Conservation (phyloP, 2,113 vertebrate species). For the Mormyrus lacerda region DNA sequence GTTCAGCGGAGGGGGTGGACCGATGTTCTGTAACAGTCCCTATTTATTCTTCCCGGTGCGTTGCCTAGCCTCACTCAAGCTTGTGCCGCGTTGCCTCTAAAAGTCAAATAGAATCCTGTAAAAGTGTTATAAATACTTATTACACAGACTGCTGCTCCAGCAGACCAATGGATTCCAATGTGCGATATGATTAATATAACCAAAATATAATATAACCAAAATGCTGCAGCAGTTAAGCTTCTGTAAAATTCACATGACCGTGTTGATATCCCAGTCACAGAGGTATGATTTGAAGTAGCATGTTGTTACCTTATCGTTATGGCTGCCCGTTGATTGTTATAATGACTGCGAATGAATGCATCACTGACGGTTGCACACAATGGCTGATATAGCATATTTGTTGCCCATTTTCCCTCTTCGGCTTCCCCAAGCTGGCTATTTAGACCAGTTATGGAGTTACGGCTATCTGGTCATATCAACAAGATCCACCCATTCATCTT, state of each 20-base stretch:
- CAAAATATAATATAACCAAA: background rate
- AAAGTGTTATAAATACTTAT: constrained; percentile 57
- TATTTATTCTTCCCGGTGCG: constrained; percentile 34
- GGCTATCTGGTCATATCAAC: background rate
- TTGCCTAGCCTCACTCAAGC: constrained; percentile 29
- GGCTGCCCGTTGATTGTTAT: background rate
- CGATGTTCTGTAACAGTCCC: constrained; percentile 30
- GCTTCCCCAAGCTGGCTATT: background rate
- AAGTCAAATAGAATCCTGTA: constrained; percentile 53
- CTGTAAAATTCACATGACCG: background rate
- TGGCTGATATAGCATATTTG: background rate
- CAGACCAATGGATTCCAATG: constrained; percentile 62
- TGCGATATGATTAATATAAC: constrained; percentile 50
- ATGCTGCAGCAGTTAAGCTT: background rate
- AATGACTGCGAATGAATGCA: background rate
- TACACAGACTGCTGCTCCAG: constrained; percentile 47
- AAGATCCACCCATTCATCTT: background rate
- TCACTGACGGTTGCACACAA: background rate
- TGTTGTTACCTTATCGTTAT: background rate
- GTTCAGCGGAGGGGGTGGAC: constrained; percentile 23
- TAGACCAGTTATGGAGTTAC: background rate
- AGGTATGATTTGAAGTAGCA: constrained; percentile 18
- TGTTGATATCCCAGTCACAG: background rate
- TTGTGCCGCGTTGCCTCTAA: constrained; percentile 31
- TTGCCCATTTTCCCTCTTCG: background rate